Evolutionary conservation across 1,140 invertebrate genomes (phyloP).

Genomic region (Rhagoletis zephyria): DNA sequence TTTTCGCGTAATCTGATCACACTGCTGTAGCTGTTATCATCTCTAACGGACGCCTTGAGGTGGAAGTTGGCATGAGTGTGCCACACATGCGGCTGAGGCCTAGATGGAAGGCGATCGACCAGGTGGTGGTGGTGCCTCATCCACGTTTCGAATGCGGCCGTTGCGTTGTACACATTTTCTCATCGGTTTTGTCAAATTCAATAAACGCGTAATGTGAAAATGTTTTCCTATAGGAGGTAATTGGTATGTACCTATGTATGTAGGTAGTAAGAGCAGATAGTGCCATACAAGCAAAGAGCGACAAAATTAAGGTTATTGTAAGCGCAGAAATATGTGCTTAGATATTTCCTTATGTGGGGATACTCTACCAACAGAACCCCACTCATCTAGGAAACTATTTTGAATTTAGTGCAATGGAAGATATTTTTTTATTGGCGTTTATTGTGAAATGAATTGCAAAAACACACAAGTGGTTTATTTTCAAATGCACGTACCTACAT

Average conservation of each 20-base stretch:
- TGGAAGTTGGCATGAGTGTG: neutral
- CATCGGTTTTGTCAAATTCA: neutral
- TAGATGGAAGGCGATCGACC: neutral
- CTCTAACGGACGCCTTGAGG: neutral
- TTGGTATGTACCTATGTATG: no score
- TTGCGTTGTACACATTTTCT: neutral
- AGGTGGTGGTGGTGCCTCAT: neutral
- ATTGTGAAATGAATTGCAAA: conserved; percentile 1
- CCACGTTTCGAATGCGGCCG: neutral
- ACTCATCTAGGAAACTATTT: neutral
- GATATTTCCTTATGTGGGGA: neutral
- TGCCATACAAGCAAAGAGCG: no score
- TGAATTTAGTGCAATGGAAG: no score
- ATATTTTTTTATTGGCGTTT: neutral
- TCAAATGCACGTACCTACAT: neutral
- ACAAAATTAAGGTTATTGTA: neutral
- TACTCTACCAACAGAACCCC: neutral
- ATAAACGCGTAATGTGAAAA: conserved; percentile 16
- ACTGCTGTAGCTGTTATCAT: no score
- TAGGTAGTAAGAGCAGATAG: no score
- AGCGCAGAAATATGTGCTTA: neutral
- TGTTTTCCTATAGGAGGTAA: neutral
- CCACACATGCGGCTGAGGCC: neutral
- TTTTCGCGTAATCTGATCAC: no score
- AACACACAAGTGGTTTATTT: neutral